Base-by-base conservation (phyloP, 2,113 vertebrate species). In the Coturnix japonica region DNA sequence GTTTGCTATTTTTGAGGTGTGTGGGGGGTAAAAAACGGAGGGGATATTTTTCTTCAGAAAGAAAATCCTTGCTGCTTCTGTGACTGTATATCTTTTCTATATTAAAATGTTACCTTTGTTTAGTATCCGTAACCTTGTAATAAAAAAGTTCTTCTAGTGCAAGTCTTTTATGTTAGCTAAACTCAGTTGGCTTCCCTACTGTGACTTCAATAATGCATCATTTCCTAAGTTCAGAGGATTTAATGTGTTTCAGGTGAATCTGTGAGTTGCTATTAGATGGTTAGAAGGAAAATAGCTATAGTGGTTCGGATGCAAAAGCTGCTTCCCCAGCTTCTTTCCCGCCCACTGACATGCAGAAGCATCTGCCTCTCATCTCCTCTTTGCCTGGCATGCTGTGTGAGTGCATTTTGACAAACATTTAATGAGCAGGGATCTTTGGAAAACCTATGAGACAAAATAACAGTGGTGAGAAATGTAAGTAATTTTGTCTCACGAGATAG, bases 131-230 rank as follows among this genome's bases (percentile, higher is more conserved):
- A 96, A 85, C 87, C 74, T 96, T 94, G 69, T 95, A 89, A 90
- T 90, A 81, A 87, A 95, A 95, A 91, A 12, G 46, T 95, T 93
- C 35, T 93, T 92, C 72, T 72, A 81, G 83, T 64, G 75, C 43
- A 80, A 28, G 74, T 86, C 85, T 96, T 96, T 96, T 69, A 81
- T 96, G 84, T 95, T 66, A 61, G 90, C 59, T 93, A 86, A 93
- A 83, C 93, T 11, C 71, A 96, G 92, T 87, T 92, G 79, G 77
- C 77, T 94, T 90, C 65, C 95, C 95, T 90, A 84, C 96, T 97
- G 95, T 81, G 96, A 89, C 81, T 97, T 97, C 95, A 96, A 43
- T 96, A 96, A 97, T 80, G 91, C 85, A 89, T 97, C 59, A 60
- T 96, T 96, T 97, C 14, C 0, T 91, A 95, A 93, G 67, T 96